Evolutionary conservation across 2,113 vertebrate species (phyloP).

Genomic region (Steatornis caripensis): DNA sequence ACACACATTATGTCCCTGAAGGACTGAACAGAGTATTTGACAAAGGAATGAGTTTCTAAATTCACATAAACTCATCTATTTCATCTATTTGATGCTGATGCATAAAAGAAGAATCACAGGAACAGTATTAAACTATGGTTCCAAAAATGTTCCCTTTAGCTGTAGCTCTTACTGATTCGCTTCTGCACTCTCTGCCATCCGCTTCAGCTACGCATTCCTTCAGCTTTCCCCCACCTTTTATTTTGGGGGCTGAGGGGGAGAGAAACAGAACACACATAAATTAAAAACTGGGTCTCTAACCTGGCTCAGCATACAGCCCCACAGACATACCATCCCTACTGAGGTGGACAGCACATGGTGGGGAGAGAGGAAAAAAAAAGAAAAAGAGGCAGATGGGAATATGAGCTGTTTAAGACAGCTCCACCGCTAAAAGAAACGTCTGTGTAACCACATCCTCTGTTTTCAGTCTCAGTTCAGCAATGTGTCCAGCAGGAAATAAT

Average conservation of each 20-base stretch:
- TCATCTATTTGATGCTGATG: neutral
- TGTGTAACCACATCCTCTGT: conserved; percentile 55
- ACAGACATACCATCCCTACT: neutral
- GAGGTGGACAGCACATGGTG: neutral
- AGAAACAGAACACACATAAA: neutral
- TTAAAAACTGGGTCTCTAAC: neutral
- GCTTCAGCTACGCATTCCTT: neutral
- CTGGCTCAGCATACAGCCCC: neutral
- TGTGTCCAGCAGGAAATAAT: conserved; percentile 56
- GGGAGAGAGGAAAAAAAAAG: too few species aligned
- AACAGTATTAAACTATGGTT: neutral
- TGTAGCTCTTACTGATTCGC: neutral
- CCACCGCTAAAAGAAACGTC: neutral
- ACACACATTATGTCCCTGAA: neutral
- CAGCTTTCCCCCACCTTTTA: neutral
- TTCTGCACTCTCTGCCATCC: neutral
- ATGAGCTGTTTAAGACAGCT: neutral
- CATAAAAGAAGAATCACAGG: neutral
- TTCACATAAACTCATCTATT: neutral
- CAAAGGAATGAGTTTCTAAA: neutral
- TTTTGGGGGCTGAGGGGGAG: neutral
- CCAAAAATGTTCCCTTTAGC: neutral
- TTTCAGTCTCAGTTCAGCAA: conserved; percentile 24
- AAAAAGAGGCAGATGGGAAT: neutral
- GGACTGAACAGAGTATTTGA: neutral